Conservation (phyloP, 2,888 invertebrate genomes). For the Flexamia atlantica region DNA sequence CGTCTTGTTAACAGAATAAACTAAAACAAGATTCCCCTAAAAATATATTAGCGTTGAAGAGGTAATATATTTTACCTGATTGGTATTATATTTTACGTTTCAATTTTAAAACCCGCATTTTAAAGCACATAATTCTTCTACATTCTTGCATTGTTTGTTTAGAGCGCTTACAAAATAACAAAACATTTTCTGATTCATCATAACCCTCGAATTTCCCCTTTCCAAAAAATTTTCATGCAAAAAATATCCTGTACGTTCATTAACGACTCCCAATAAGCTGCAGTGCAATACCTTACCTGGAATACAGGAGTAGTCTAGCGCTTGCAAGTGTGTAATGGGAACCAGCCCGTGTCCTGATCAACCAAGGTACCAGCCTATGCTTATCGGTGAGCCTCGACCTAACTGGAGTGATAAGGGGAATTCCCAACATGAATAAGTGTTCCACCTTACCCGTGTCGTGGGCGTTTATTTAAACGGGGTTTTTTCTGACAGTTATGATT, state of each 20-base stretch:
- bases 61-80: too few species aligned
- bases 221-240: too few species aligned
- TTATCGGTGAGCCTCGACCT: slow-evolving; percentile 20
- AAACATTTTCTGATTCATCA: too few species aligned
- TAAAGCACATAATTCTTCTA: too few species aligned
- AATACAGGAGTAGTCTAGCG: not conserved
- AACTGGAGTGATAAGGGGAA: slow-evolving; percentile 6
- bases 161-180: too few species aligned
- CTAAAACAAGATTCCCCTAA: too few species aligned
- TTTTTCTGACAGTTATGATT: not conserved
- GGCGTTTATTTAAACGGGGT: not conserved
- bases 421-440: not conserved
- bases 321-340: not conserved
- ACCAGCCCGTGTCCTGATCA: not conserved
- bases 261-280: not conserved
- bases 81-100: too few species aligned
- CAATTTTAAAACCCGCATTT: too few species aligned
- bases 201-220: too few species aligned
- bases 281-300: not conserved
- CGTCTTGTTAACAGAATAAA: too few species aligned
- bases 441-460: not conserved
- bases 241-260: not conserved
- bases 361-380: not conserved
- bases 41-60: too few species aligned
- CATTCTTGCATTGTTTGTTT: too few species aligned